Base-by-base conservation (phyloP, 2,113 vertebrate genomes). In the Ammodytes dubius region DNA sequence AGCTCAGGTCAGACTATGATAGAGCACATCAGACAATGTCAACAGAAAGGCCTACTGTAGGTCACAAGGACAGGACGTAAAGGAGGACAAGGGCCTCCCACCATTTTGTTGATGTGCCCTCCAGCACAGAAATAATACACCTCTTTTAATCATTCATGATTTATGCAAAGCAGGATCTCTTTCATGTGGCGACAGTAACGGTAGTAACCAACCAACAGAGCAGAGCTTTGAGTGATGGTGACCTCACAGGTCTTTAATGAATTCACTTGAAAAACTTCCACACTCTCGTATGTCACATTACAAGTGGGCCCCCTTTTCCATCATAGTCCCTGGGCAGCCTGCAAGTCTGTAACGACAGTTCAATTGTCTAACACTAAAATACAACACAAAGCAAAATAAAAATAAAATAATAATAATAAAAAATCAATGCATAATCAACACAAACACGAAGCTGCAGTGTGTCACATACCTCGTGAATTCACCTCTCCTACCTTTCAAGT, bases 141-240 rank as follows among this genome's bases (percentile, higher is more conserved):
- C 86, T 47, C 53, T 52, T 61, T 91, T 11, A 89, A 91, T 89
- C 61, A 93, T 93, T 90, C 66, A 93, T 81, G 9, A 65, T 2
- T 27, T 27, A 84, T 83, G 82, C 45, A 83, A 86, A 89, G 77
- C 7, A 47, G 64, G 49, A 15, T 58, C 15, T 64, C 60, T 71
- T 52, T 63, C 53, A 79, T 37, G 61, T 81, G 84, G 68, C 47
- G n/a, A 43, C 39, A 43, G n/a, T 71, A 56, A 27, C 27, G 27
- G 27, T 27, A 27, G 27, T 27, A 27, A 27, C 27, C 27, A 27
- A 71, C 40, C 79, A 45, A 11, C 14, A 37, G n/a, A 68, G 66
- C 46, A 63, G n/a, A 74, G 49, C 27, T 14, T 12, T 59, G 54
- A 42, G 17, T 42, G 54, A 58, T 37, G 59, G 19, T 43, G 42